phyloP scores from a whole-genome alignment of 2,797 vertebrate species.

The Passerculus sandwichensis region DNA sequence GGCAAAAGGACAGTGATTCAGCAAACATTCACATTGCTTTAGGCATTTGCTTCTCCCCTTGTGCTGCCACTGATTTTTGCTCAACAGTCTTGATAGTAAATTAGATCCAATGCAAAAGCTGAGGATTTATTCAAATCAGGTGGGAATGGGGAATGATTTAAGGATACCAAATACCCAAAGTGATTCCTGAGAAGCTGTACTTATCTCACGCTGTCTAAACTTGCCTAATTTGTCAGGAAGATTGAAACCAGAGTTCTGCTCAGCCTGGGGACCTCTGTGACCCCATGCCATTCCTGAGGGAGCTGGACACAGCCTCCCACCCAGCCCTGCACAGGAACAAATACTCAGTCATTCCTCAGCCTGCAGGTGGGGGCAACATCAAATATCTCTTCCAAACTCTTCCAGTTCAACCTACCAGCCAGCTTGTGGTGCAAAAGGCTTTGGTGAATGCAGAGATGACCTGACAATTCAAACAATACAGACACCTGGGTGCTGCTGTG shows the following conservation, averaged over 20 bases:
- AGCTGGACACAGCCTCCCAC: neutral
- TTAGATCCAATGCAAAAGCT: neutral
- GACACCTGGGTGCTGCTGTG: fast-evolving
- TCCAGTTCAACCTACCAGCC: neutral
- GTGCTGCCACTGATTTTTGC: neutral
- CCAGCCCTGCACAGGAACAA: neutral
- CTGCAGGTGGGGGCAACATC: neutral
- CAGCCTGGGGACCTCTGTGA: neutral
- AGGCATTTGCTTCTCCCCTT: neutral
- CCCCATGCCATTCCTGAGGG: neutral
- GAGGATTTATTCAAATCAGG: neutral
- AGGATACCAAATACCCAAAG: neutral
- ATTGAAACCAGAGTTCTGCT: neutral
- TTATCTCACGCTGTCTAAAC: fast-evolving
- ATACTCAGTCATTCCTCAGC: neutral
- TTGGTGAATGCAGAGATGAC: neutral
- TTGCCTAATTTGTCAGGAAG: neutral
- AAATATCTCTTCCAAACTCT: neutral
- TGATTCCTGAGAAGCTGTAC: neutral
- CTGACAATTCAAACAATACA: neutral
- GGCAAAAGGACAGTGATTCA: neutral
- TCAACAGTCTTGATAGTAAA: neutral
- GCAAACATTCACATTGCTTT: neutral
- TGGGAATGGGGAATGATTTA: neutral
- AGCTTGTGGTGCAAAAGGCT: neutral